Evolutionary conservation across 2,888 invertebrate genomes (phyloP).

Genomic region (Drosophila mimica): DNA sequence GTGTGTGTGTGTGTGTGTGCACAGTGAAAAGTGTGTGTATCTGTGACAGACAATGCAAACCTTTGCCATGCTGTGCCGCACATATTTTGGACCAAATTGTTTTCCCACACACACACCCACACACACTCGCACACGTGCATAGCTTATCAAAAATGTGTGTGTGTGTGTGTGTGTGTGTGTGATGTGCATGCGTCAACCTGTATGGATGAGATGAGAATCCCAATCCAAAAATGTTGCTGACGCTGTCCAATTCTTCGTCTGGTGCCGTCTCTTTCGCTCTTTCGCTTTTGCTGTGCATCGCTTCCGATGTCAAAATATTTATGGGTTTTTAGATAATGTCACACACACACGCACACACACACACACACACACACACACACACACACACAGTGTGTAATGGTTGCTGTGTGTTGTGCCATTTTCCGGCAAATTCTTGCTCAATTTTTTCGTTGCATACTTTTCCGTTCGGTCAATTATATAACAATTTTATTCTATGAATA

Average conservation of each 20-base stretch:
- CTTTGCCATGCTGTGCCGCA: conserved; percentile 31
- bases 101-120: conserved; percentile 25
- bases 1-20: conserved; percentile 1
- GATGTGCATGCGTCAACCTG: conserved; percentile 45
- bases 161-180: conserved; percentile 5
- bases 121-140: neutral
- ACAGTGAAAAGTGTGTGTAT: conserved; percentile 16
- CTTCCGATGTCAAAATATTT: conserved; percentile 67
- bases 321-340: conserved; percentile 48
- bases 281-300: neutral
- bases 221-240: conserved; percentile 58
- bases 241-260: conserved; percentile 36
- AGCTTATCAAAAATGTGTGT: conserved; percentile 31
- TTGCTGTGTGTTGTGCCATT: conserved; percentile 52
- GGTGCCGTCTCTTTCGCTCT: neutral
- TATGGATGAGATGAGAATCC: conserved; percentile 37
- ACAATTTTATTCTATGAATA: conserved; percentile 72
- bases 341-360: conserved; percentile 11
- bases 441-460: conserved; percentile 44
- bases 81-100: conserved; percentile 64
- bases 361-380: neutral
- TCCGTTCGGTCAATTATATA: conserved; percentile 59
- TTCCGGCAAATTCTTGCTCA: conserved; percentile 49
- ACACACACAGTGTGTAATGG: neutral
- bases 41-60: conserved; percentile 55